Evolutionary conservation across 2,797 vertebrate species (phyloP), one percentile per base, ranked within the genome.

Genomic region (Apogon hyalosoma): DNA sequence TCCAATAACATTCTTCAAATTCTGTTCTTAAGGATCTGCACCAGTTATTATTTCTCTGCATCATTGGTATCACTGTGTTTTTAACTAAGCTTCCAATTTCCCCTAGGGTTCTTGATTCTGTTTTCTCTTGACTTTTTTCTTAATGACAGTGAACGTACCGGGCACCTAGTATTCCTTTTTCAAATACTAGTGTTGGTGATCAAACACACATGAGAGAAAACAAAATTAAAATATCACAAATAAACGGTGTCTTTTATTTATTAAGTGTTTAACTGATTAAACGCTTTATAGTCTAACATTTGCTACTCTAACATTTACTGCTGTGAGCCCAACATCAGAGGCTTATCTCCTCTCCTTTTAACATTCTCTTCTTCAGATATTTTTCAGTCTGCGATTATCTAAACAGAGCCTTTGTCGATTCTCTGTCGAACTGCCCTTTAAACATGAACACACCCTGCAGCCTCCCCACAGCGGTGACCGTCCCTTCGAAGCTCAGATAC

Each of bases 401-500:
- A 7, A 36, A 40, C n/a, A 10, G 33, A 10, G 45, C 52, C 48
- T 21, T 36, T 13, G 63, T 54, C n/a, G 42, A 51, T 59, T 14
- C 1, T 59, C 31, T 40, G 12, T 67, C 10, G 11, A 53, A 11
- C 36, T 55, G 64, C 45, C 55, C 58, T 82, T 69, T 53, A 50
- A 50, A 45, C 47, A 45, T 33, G 9, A 31, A 41, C 0, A 0
- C 49, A 16, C 28, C 52, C 66, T 40, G 51, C 28, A 75, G 63
- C 60, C 38, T 56, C 64, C 19, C 21, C 55, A 18, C 67, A 36
- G 50, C 53, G 50, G 42, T 33, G 4, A 47, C 53, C 13, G 63
- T 68, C 51, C 49, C 46, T 50, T 40, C n/a, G 1, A 47, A 40
- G 53, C 18, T 1, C 52, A 28, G 75, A 88, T 78, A 83, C 21